Percentiles rank a stretch among this genome's conserved stretches.
Conservation (phyloP, 2,113 vertebrate species). For the Eulemur rufifrons region DNA sequence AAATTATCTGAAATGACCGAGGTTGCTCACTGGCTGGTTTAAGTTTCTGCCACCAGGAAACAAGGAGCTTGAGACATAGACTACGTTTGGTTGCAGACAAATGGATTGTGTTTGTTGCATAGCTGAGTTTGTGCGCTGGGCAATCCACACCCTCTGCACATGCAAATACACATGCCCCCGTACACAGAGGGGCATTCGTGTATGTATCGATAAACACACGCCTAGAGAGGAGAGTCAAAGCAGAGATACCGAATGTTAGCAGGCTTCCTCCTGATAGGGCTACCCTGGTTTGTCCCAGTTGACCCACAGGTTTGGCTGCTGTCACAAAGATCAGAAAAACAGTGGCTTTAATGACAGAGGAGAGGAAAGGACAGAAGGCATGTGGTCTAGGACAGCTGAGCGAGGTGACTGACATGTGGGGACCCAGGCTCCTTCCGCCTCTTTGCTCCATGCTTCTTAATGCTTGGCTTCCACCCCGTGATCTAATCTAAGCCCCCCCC, state of each 20-base stretch:
- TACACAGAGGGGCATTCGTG: not conserved
- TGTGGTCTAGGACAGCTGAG: rapidly evolving
- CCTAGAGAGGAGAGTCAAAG: not conserved
- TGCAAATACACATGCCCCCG: not conserved
- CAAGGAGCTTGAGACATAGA: not conserved
- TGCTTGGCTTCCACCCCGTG: not conserved
- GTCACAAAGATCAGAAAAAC: not conserved
- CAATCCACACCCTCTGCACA: not conserved
- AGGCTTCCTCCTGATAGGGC: not conserved
- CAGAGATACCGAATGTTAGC: not conserved
- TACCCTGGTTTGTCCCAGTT: not conserved
- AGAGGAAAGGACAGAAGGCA: not conserved
- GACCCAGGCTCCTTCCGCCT: not conserved
- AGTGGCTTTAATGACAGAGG: not conserved
- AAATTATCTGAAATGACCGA: not conserved
- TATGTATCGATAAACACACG: not conserved
- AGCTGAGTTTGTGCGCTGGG: not conserved
- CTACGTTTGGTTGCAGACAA: not conserved
- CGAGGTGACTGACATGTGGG: not conserved
- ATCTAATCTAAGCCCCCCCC: not conserved
- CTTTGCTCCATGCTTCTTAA: not conserved
- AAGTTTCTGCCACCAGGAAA: not conserved
- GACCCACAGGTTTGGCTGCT: not conserved
- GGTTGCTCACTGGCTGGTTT: not conserved
- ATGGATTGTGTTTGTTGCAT: not conserved